Base-by-base conservation (phyloP, 2,113 vertebrate genomes). In the Psilopogon haemacephalus region DNA sequence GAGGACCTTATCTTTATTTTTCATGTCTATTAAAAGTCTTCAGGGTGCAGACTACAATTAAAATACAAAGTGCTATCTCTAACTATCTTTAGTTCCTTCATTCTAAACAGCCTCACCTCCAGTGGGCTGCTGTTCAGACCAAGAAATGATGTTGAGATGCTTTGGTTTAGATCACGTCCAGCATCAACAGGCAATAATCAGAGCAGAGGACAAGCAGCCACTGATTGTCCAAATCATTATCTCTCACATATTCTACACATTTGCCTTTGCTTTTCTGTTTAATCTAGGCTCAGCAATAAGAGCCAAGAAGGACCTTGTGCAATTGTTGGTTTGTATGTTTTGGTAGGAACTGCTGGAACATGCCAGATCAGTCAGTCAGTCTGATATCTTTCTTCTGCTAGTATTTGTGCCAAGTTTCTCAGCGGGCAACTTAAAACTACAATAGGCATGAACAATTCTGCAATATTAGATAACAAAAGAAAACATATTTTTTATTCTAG, bases 221-320 rank as follows among this genome's bases (percentile, higher is more conserved):
- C 35, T 52, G 12, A 35, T 70, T 60, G 26, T 73, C 23, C 55
- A 78, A 86, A 82, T 23, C 15, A 23, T 64, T 71, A 63, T 90
- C 24, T 91, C 58, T 82, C 78, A 63, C 33, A 50, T 52, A 68
- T 28, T 62, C 35, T 40, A 86, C 4, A 48, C 35, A 94, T 84
- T 54, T 95, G 74, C 67, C 58, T 86, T 86, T 92, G 42, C 30
- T 95, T 46, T 93, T 90, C 82, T 90, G 20, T 85, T 91, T 77
- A 85, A 91, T 46, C 26, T 89, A 89, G 96, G n/a, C 4, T 32
- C 44, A 89, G 21, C 38, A 84, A 54, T 32, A 86, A 71, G 42
- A 94, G 69, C 38, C 63, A 92, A 64, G 86, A 81, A 90, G 26
- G 15, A 68, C 76, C 26, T 71, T 26, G 59, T 56, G 28, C 56